Evolutionary conservation across 2,113 vertebrate genomes (phyloP).

Genomic region (Xerus inauris): DNA sequence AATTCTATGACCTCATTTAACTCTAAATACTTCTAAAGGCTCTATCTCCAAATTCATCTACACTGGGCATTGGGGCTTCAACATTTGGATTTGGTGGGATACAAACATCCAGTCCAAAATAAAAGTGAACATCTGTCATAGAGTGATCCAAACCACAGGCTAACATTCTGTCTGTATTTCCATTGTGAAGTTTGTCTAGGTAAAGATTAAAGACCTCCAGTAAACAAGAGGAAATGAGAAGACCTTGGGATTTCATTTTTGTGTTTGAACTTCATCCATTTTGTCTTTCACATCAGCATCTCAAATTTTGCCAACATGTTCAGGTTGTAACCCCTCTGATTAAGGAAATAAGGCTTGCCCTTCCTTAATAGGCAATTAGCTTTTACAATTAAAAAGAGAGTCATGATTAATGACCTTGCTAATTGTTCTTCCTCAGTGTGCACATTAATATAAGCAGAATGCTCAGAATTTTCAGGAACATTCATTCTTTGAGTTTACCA

Average conservation of each 20-base stretch:
- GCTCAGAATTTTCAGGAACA: conserved; percentile 10
- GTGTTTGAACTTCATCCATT: conserved; percentile 43
- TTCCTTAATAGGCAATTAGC: conserved; percentile 78
- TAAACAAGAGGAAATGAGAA: conserved; percentile 9
- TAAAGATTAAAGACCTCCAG: not conserved
- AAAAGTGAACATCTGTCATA: not conserved
- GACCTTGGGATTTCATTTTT: conserved; percentile 43
- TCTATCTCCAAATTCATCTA: not conserved
- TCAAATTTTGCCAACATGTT: conserved; percentile 44
- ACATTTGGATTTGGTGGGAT: not conserved
- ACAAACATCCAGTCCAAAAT: not conserved
- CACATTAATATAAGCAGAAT: conserved; percentile 46
- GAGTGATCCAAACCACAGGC: not conserved
- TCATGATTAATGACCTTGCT: conserved; percentile 72
- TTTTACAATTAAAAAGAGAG: conserved; percentile 76
- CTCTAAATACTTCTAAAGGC: not conserved
- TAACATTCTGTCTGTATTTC: not conserved
- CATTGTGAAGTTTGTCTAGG: not conserved
- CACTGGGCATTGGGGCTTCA: not conserved
- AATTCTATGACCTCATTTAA: not conserved
- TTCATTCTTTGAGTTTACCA: not conserved
- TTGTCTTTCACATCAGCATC: conserved; percentile 61
- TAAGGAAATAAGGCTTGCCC: conserved; percentile 70
- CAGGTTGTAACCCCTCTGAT: conserved; percentile 58
- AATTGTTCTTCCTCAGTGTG: conserved; percentile 58